Conservation (phyloP, 2,888 invertebrate species). For the Caenorhabditis uteleia region DNA sequence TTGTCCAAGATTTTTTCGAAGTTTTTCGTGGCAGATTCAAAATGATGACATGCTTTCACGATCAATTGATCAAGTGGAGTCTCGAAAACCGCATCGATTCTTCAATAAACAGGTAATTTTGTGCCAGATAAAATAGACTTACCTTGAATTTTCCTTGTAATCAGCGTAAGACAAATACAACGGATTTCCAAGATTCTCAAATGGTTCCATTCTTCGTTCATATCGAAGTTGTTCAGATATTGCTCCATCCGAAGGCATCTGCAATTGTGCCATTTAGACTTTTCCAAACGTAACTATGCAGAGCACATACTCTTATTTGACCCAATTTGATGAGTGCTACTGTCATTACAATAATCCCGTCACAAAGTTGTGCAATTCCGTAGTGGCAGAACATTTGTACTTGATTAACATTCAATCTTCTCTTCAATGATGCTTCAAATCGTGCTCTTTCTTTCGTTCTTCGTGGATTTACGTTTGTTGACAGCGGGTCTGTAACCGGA, state of each 20-base stretch:
- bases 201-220: conserved; percentile 38
- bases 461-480: conserved; percentile 6
- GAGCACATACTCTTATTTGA: conserved; percentile 17
- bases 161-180: conserved; percentile 30
- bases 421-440: conserved; percentile 2
- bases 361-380: conserved; percentile 7
- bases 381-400: conserved; percentile 6
- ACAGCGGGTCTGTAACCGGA: conserved; percentile 7
- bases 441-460: neutral
- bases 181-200: conserved; percentile 31
- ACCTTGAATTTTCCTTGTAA: conserved; percentile 7
- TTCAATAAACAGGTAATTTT: neutral
- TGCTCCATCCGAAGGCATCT: conserved; percentile 35
- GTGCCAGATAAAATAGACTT: no score
- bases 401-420: conserved; percentile 1
- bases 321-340: conserved; percentile 26
- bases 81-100: conserved; percentile 8
- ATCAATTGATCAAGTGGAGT: conserved; percentile 1
- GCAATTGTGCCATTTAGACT: no score
- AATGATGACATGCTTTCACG: neutral
- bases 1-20: conserved; percentile 4
- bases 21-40: neutral
- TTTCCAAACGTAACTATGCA: neutral
- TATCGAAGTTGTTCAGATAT: conserved; percentile 40
- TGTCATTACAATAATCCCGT: conserved; percentile 24